Evolutionary conservation across 2,113 vertebrate species (phyloP).

Genomic region (Chlamydotis undulata): DNA sequence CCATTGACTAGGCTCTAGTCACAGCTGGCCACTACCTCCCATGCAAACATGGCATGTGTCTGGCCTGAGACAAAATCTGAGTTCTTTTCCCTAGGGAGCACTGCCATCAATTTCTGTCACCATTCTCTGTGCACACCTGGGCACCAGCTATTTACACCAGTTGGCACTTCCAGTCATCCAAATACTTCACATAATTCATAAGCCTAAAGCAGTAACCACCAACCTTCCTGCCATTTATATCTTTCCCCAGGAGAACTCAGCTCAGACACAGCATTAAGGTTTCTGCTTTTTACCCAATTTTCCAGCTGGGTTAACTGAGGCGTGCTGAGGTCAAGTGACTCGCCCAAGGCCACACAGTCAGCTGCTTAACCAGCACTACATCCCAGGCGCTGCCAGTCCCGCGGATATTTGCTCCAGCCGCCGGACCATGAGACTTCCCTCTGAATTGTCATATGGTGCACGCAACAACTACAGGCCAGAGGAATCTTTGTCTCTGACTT

Average conservation of each 20-base stretch:
- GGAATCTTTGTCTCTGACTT: not conserved
- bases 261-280: conserved; percentile 32
- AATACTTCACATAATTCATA: conserved; percentile 40
- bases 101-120: not conserved
- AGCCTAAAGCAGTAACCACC: conserved; percentile 41
- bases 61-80: not conserved
- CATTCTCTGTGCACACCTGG: not conserved
- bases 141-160: conserved; percentile 32
- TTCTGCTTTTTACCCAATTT: conserved; percentile 73
- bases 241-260: conserved; percentile 55
- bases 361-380: not conserved
- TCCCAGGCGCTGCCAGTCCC: not conserved
- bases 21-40: not conserved
- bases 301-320: conserved; percentile 66
- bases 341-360: conserved; percentile 45
- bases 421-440: not conserved
- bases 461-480: not conserved
- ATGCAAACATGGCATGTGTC: not conserved
- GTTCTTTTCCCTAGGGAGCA: not conserved
- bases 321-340: conserved; percentile 56
- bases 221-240: conserved; percentile 44
- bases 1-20: not conserved
- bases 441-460: not conserved
- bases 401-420: not conserved
- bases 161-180: conserved; percentile 49